Conservation (phyloP, 2,797 vertebrate species). For the Aselliscus stoliczkanus region DNA sequence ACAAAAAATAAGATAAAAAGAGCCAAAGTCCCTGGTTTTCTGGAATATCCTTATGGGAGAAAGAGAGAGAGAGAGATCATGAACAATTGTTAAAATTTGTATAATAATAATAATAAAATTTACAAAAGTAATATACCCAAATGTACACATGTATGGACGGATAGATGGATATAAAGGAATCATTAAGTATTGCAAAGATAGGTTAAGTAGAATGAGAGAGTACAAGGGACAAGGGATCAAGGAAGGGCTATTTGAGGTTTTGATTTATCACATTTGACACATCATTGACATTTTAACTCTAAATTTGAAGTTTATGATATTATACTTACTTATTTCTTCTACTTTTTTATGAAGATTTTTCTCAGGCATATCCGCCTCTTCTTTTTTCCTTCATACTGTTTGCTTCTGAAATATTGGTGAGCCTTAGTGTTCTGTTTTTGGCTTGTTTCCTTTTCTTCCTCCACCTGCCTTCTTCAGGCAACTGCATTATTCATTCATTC, state of each 20-base stretch:
- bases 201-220: neutral
- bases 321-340: neutral
- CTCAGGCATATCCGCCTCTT: neutral
- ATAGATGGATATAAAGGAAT: neutral
- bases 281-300: neutral
- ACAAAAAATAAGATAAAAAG: neutral
- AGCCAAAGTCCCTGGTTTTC: neutral
- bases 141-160: neutral
- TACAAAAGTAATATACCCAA: neutral
- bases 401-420: neutral
- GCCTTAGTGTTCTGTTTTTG: neutral
- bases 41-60: neutral
- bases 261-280: neutral
- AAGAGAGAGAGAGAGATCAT: neutral
- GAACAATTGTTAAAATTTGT: neutral
- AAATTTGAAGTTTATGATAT: neutral
- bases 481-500: neutral
- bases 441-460: neutral
- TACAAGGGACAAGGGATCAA: neutral
- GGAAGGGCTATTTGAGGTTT: neutral
- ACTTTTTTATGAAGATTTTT: neutral
- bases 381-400: neutral
- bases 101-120: neutral
- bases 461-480: neutral
- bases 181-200: neutral